Base-by-base conservation (phyloP, 1,140 invertebrate genomes). In the Sinonovacula constricta region DNA sequence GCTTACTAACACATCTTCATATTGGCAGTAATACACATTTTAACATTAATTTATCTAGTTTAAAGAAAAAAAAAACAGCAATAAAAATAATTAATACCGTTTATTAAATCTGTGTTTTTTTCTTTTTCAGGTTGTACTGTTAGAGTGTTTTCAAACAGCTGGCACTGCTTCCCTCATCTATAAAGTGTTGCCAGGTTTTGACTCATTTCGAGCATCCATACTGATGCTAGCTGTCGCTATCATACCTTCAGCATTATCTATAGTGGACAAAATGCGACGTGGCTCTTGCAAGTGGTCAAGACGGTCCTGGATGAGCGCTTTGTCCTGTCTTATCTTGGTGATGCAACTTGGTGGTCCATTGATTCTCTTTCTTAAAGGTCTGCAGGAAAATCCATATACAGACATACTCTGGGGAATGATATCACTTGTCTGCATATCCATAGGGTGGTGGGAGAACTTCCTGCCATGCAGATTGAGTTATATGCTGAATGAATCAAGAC, bases 361-460 rank as follows among this genome's bases (percentile, higher is more conserved):
- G 14, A n/a, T 39, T 31, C n/a, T 62, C 2, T 71, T 60, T 49
- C 62, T 60, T 28, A 15, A 36, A n/a, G 57, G 39, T 5, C 10
- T 60, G 28, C n/a, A 49, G 0, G 10, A 3, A 26, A 28, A 22
- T 7, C 12, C 3, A 24, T 24, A 14, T 12, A 67, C 59, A 15
- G 56, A 30, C 0, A 33, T 53, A 18, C 79, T 76, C 76, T 14
- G 31, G 2, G 12, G 68, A 10, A 34, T 65, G 3, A 36, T 79
- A 36, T 49, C 62, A n/a, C 30, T 65, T 22, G 31, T 69, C 22
- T 33, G 70, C 57, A 94, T 97, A 34, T 98, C 97, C 3, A 93
- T 96, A 33, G 95, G 96, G 31, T 99, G 97, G 97, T 99, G 97
- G 97, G 97, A 98, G 91, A 99, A 99, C 91, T 99, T 97, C 86